Base-by-base conservation (phyloP, 2,888 invertebrate genomes). In the Caenorhabditis sp. region DNA sequence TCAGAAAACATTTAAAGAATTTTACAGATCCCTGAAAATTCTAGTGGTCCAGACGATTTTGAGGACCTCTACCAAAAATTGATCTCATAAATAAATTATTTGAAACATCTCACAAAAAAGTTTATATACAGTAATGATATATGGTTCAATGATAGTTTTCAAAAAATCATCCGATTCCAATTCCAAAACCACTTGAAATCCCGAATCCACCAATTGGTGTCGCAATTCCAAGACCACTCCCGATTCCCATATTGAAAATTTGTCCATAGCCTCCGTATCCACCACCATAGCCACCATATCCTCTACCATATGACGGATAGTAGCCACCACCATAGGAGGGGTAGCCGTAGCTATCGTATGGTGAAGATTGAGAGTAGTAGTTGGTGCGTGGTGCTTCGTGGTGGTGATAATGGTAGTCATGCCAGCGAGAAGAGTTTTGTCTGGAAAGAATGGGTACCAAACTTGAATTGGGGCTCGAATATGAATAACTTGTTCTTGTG, bases 141-240 rank as follows among this genome's bases (percentile, higher is more conserved):
- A n/a, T n/a, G n/a, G n/a, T n/a, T n/a, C n/a, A n/a, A n/a, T n/a
- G n/a, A n/a, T n/a, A n/a, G n/a, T n/a, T n/a, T n/a, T n/a, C n/a
- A n/a, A n/a, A n/a, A 2, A 26, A 53, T 67, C 27, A 63, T 43
- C 77, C 77, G 23, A 75, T 72, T 27, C 72, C 67, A 43, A 78
- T 72, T 21, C 72, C 72, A 61, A 73, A 78, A 23, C 77, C 77
- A 54, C 67, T 67, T n/a, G 60, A 63, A 38, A 67, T 67, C 23
- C 77, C 77, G 38, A 77, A 61, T 14, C 77, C 77, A 26, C 77
- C 77, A 49, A 78, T 78, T 17, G 77, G 77, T 12, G 77, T 78
- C 3, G 65, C 56, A 5, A 78, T 63, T 49, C 77, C 77, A 0
- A 78, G 7, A n/a, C 27, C 25, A 17, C 62, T 27, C 36, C 63